Percentiles rank a stretch among this genome's conserved stretches.
phyloP scores from a whole-genome alignment of 2,888 invertebrate species.

The Clitarchus hookeri region DNA sequence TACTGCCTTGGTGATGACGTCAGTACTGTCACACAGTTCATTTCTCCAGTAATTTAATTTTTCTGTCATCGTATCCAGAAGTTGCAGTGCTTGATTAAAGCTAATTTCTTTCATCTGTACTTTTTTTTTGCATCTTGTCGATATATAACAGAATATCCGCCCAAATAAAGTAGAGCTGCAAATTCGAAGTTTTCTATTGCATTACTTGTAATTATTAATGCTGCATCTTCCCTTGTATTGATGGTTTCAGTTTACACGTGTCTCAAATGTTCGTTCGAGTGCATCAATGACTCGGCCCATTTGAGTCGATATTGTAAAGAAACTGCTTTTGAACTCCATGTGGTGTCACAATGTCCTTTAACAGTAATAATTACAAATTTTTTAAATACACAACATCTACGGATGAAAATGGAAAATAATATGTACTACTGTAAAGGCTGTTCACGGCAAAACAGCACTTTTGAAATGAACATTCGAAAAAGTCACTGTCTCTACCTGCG shows the following conservation, averaged over 20 bases:
- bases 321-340: background rate
- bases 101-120: background rate
- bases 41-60: background rate
- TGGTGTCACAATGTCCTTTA: background rate
- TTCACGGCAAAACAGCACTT: no score
- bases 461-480: no score
- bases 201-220: constrained; percentile 5
- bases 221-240: background rate
- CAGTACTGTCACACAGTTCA: background rate
- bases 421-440: background rate
- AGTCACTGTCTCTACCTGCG: no score
- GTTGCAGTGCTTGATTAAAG: background rate
- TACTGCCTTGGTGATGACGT: background rate
- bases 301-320: background rate
- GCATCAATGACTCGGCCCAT: background rate
- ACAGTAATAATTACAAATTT: background rate
- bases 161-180: background rate
- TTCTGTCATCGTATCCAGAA: background rate
- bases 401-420: background rate
- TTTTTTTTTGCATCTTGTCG: background rate
- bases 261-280: background rate
- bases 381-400: background rate
- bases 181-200: background rate
- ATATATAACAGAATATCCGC: background rate
- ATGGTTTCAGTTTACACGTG: background rate